Conservation (phyloP, 1,140 invertebrate genomes). For the Cyphomyrmex costatus region DNA sequence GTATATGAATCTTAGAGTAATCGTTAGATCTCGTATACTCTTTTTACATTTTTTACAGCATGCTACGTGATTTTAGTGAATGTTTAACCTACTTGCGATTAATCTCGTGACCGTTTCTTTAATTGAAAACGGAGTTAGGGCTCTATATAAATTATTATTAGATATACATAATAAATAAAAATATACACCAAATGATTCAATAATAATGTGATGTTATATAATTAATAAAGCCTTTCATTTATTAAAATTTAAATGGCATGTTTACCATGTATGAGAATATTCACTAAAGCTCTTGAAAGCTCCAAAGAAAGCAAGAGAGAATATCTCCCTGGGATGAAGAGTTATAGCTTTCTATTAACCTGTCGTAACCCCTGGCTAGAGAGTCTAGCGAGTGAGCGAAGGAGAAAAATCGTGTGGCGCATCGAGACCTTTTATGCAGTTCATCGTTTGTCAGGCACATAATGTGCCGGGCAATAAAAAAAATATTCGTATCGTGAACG, state of each 20-base stretch:
- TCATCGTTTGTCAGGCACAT: constrained; percentile 48
- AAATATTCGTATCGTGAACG: constrained; percentile 30
- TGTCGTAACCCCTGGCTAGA: constrained; percentile 46
- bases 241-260: constrained; percentile 57
- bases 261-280: constrained; percentile 46
- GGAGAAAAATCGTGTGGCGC: constrained; percentile 48
- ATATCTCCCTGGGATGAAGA: constrained; percentile 59
- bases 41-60: background rate
- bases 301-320: constrained; percentile 44
- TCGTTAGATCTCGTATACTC: background rate
- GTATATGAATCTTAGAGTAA: constrained; percentile 18
- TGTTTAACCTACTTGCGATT: background rate
- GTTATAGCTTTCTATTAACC: constrained; percentile 70
- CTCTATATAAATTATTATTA: no score
- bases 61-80: background rate
- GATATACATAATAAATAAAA: no score
- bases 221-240: constrained; percentile 30
- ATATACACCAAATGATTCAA: background rate
- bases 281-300: constrained; percentile 28
- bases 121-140: background rate
- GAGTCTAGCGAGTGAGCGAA: constrained; percentile 13
- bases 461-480: constrained; percentile 41
- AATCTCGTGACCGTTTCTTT: background rate
- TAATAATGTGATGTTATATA: background rate
- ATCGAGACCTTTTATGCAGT: constrained; percentile 52